These are phyloP conservation scores for Brachystomella parvula DNA, from an alignment of 1,140 invertebrate genomes.

Conservation along the genomic window DNA sequence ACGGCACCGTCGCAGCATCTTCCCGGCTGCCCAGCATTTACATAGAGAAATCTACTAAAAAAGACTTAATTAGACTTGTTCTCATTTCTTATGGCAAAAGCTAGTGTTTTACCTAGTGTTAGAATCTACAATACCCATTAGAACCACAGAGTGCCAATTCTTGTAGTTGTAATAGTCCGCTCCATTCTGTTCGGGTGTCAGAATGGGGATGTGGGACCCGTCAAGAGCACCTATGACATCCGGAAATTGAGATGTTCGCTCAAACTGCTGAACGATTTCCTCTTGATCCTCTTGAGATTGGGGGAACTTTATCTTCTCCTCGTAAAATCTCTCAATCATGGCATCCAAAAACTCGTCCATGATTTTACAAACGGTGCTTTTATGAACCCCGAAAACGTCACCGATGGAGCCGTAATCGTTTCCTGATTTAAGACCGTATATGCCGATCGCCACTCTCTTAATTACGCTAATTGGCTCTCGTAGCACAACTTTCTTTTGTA, in stretches of 20 bases:
- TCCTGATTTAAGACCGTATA: not conserved
- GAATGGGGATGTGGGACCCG: slow-evolving; percentile 45
- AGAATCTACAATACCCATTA: slow-evolving; percentile 43
- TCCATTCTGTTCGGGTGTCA: slow-evolving; percentile 40
- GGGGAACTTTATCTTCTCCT: not conserved
- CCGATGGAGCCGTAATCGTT: not conserved
- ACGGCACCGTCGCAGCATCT: slow-evolving; percentile 7
- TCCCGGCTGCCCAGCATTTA: slow-evolving; percentile 10
- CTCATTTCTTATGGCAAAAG: slow-evolving; percentile 5
- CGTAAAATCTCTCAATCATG: not conserved
- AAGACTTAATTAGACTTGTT: not conserved
- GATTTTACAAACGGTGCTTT: not conserved
- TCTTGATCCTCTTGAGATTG: not conserved
- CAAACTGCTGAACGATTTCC: slow-evolving; percentile 38
- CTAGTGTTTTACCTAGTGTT: slow-evolving; percentile 43
- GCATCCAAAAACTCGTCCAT: not conserved
- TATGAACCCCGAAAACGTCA: not conserved
- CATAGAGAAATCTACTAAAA: not conserved
- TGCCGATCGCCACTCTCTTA: not conserved
- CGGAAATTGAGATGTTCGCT: slow-evolving; percentile 46
- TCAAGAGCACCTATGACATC: slow-evolving; percentile 46
- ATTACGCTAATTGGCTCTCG: not conserved
- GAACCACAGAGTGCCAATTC: slow-evolving; percentile 43
- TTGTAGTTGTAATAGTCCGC: slow-evolving; percentile 49
- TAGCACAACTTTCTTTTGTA: not conserved